Percentiles rank a stretch among this genome's conserved stretches.
phyloP scores from a whole-genome alignment of 2,797 vertebrate genomes.

The Falco concolor region DNA sequence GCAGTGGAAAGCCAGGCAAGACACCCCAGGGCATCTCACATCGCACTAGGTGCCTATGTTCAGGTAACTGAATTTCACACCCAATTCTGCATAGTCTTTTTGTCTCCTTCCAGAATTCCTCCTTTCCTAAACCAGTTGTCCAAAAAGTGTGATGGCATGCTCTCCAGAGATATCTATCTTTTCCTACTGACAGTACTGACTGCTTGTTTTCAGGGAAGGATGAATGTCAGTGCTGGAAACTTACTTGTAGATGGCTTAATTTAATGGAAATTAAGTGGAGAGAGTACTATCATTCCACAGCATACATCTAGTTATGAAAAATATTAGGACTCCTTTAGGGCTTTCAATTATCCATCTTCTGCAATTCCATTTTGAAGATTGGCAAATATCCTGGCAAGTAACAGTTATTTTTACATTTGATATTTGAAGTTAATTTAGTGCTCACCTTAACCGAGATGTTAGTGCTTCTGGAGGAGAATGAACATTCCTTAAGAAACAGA shows the following conservation, averaged over 20 bases:
- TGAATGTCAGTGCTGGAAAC: not conserved
- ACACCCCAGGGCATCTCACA: not conserved
- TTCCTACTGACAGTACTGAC: not conserved
- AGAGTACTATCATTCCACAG: not conserved
- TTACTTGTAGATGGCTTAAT: not conserved
- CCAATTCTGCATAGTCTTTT: not conserved
- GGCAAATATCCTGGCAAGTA: not conserved
- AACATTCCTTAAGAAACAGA: not conserved
- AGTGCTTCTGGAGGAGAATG: not conserved
- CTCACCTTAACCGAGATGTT: not conserved
- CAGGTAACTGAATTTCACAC: not conserved
- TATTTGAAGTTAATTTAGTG: not conserved
- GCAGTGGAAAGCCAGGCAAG: not conserved
- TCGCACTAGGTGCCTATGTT: accelerated
- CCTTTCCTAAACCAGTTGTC: not conserved
- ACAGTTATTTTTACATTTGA: not conserved
- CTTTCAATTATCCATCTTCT: not conserved
- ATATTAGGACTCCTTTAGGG: not conserved
- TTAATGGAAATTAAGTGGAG: not conserved
- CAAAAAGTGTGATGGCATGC: not conserved
- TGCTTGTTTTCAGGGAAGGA: not conserved
- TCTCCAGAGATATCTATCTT: not conserved
- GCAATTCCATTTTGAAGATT: not conserved
- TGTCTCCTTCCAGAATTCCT: not conserved
- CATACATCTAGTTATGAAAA: not conserved